These are phyloP conservation scores for Periphyllus acericola DNA, from an alignment of 2,888 invertebrate genomes.

Conservation along the genomic window DNA sequence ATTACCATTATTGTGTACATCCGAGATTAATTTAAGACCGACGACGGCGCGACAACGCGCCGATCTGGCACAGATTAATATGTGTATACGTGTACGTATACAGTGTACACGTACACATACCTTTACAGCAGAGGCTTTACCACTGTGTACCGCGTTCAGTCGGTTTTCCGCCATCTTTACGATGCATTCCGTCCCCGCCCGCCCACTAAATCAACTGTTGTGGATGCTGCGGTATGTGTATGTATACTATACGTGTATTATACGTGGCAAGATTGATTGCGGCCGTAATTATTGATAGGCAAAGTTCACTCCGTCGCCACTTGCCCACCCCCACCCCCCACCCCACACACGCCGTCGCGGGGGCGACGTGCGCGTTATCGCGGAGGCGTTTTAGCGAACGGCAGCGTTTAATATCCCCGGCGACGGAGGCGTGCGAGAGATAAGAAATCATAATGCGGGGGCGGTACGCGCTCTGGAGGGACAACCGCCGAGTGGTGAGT, in stretches of 20 bases:
- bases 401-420: slow-evolving; percentile 31
- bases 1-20: not conserved
- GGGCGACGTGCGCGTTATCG: slow-evolving; percentile 13
- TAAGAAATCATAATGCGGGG: slow-evolving; percentile 28
- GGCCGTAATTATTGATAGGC: slow-evolving; percentile 58
- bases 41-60: not conserved
- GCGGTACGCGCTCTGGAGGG: not conserved
- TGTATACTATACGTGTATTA: no score
- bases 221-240: not conserved
- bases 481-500: slow-evolving; percentile 28
- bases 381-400: slow-evolving; percentile 49
- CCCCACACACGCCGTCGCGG: not conserved
- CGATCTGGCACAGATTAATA: not conserved
- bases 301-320: slow-evolving; percentile 35
- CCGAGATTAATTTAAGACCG: slow-evolving; percentile 9
- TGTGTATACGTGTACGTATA: not conserved
- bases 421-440: slow-evolving; percentile 34
- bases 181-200: not conserved
- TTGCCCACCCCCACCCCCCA: no score
- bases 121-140: no score
- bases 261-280: slow-evolving; percentile 43
- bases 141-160: not conserved
- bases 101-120: no score
- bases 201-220: not conserved
- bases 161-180: not conserved